Base-by-base conservation (phyloP, 2,888 invertebrate genomes). In the Rhimphoctona megacephalus region DNA sequence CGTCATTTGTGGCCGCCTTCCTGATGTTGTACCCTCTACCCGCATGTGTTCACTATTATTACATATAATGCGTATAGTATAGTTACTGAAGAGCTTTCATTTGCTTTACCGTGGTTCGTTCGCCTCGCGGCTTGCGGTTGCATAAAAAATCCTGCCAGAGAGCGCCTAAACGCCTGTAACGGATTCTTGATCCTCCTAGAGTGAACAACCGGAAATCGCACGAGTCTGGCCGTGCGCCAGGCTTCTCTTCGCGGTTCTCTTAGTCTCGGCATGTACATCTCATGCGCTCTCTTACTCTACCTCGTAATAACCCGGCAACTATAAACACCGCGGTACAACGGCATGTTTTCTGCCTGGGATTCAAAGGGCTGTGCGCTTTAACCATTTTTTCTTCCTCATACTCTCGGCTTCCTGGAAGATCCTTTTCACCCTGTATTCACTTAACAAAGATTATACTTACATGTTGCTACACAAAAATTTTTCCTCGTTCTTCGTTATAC, bases 181-280 rank as follows among this genome's bases (percentile, higher is more conserved):
- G 87, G 86, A 87, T 87, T 84, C 84, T 87, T 87, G 87, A 87
- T 87, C 86, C 84, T 84, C 57, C 33, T 70, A 36, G 86, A 81
- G 78, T 76, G 82, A 76, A 82, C 76, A 82, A 83, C 87, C 87
- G 87, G 87, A 87, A 87, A 86, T 86, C 83, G 78, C 87, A 78
- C 83, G 83, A 74, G 83, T 80, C 83, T 83, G 78, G 79, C 85
- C 64, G 74, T 85, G 67, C 61, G 83, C 83, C 82, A 77, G 77
- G 22, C 66, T 43, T 49, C 43, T 74, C 78, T 76, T 83, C 49
- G 36, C 25, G 72, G 46, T 66, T 52, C 25, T 57, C 64, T 72
- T 36, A 61, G 33, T 64, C 57, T 46, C 69, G 36, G 39, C 52
- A 52, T 30, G 36, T 46, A 49, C 43, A 52, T 57, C 36, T 66